Conservation (phyloP, 92 coral and sea anemone species). For the Scolanthus callimorphus region DNA sequence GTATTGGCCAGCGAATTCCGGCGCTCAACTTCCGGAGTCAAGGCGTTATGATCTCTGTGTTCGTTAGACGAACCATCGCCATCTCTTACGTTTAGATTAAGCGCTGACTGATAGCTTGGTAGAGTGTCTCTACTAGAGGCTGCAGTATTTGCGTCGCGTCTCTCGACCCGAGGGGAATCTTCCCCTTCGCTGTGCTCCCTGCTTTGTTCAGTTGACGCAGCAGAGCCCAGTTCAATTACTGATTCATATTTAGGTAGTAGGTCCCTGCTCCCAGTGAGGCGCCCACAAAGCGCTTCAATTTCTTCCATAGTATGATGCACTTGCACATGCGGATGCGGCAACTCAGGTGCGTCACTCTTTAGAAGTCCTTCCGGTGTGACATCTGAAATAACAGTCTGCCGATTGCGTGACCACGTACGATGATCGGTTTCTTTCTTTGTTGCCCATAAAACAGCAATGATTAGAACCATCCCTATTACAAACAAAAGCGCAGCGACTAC, state of each 20-base stretch:
- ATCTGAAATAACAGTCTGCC: constrained; percentile 7
- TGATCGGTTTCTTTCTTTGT: constrained; percentile 9
- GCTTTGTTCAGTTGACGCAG: not conserved
- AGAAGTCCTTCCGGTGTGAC: constrained; percentile 24
- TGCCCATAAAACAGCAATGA: constrained; percentile 16
- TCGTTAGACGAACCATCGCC: not conserved
- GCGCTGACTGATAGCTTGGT: too few relatives aligned
- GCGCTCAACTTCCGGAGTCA: too few relatives aligned
- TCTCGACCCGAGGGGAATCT: not conserved
- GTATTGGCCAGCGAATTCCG: too few relatives aligned
- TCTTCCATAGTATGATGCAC: constrained; percentile 15
- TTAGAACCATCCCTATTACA: constrained; percentile 10
- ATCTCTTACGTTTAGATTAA: too few relatives aligned
- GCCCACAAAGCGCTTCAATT: not conserved
- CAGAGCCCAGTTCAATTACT: not conserved
- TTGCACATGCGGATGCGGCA: constrained; percentile 19
- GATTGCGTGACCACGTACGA: not conserved
- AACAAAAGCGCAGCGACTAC: constrained; percentile 19
- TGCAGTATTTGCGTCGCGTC: too few relatives aligned
- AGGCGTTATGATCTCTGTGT: too few relatives aligned
- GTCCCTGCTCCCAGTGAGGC: too few relatives aligned
- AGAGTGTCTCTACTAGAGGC: too few relatives aligned
- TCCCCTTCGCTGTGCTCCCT: not conserved
- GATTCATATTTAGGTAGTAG: constrained; percentile 23
- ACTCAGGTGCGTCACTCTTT: constrained; percentile 15